Base-by-base conservation (phyloP, 2,888 invertebrate species). In the Scelioninae gen. 1 region DNA sequence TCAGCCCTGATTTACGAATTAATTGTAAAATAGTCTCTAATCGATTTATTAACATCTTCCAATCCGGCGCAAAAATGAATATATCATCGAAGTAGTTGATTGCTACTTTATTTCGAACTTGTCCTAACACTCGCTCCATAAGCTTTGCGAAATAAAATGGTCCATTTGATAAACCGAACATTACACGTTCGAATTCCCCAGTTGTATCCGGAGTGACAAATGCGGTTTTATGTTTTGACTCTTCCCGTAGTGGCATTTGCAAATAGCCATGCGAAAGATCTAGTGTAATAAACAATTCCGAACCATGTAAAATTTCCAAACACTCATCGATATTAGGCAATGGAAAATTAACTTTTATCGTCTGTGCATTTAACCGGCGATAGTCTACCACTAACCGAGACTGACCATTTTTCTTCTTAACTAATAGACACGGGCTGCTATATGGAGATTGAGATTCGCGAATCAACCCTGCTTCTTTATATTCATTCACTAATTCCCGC, bases 81-180 rank as follows among this genome's bases (percentile, higher is more conserved):
- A 90, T 69, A 51, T 90, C 90, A 53, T 91, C 90, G 9, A 91
- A 53, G 60, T 89, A 90, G 4, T 82, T 85, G 9, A 88, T 47
- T 2, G 82, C 84, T 8, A 85, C 49, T 11, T 81, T 81, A 51
- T 83, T 83, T 31, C 76, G 74, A 49, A 86, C 68, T 0, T 68
- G 78, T 0, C 85, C 78, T 13, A 89, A 76, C 5, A 85, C 83
- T 7, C 69, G 32, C 47, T 88, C 85, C 83, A 90, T 87, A 15
- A 89, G 66, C n/a, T 85, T 80, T 8, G 86, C 86, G 75, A 89
- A 91, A n/a, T 87, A 87, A 29, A 81, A 84, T 0, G 88, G 87
- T 0, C 88, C 88, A 60, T 90, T 90, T 4, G 85, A 75, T 0
- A 90, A 78, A 1, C 89, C 89, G 40, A 90, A 91, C 58, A 88